These are phyloP conservation scores for Hemithea aestivaria DNA, from an alignment of 2,888 invertebrate genomes.

Conservation along the genomic window DNA sequence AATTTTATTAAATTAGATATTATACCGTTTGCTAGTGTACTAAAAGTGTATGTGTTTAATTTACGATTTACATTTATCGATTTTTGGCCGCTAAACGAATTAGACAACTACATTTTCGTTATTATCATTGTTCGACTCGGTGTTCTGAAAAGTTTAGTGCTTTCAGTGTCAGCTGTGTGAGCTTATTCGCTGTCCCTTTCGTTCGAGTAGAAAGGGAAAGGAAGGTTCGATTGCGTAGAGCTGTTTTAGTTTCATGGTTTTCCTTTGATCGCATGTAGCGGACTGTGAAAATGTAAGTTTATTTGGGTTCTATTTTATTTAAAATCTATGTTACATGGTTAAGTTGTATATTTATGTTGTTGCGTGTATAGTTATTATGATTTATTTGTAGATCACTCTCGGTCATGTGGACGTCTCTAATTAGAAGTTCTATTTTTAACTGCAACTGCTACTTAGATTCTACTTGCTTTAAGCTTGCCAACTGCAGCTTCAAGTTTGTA, in stretches of 20 bases:
- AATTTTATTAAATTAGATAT: constrained; percentile 39
- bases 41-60: constrained; percentile 34
- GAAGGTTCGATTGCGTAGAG: constrained; percentile 54
- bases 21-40: constrained; percentile 34
- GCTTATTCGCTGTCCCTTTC: constrained; percentile 59
- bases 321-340: constrained; percentile 12
- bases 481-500: constrained; percentile 28
- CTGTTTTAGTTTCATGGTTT: constrained; percentile 70
- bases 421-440: constrained; percentile 67
- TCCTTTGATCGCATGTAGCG: constrained; percentile 57
- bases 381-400: constrained; percentile 54
- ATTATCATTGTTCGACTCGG: constrained; percentile 41
- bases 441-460: constrained; percentile 56
- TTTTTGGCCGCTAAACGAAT: constrained; percentile 40
- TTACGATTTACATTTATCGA: constrained; percentile 36
- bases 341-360: constrained; percentile 25
- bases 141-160: constrained; percentile 71
- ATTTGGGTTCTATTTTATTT: constrained; percentile 18
- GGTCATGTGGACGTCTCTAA: constrained; percentile 57
- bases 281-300: constrained; percentile 64
- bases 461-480: constrained; percentile 54
- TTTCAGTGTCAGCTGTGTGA: constrained; percentile 70
- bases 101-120: constrained; percentile 39
- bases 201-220: constrained; percentile 63
- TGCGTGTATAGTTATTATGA: constrained; percentile 38